A percentile compares a stretch with the other conserved stretches of the same genome.
These are phyloP conservation scores for Phoeniculus purpureus DNA, from an alignment of 2,797 vertebrate species.

Conservation along the genomic window DNA sequence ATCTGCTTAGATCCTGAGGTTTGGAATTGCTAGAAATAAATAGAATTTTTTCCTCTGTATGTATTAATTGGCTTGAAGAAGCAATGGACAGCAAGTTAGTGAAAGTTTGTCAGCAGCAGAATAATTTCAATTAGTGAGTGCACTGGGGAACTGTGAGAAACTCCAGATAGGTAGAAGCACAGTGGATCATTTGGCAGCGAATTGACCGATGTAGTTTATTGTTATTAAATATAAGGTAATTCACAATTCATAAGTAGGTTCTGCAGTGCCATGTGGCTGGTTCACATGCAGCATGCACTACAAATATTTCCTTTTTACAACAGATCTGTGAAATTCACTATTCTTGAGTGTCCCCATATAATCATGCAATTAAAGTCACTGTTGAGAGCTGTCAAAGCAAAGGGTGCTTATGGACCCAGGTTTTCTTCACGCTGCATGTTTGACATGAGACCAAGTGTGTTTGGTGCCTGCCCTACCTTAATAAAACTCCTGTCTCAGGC, in stretches of 20 bases:
- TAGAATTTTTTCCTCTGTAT: background rate
- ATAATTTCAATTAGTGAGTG: constrained; percentile 59
- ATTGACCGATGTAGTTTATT: constrained; percentile 33
- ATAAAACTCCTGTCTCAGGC: background rate
- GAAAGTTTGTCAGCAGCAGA: constrained; percentile 43
- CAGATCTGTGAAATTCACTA: background rate
- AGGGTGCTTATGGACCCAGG: background rate
- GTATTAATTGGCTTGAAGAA: constrained; percentile 37
- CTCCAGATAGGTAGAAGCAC: constrained; percentile 24
- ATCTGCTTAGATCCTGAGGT: background rate
- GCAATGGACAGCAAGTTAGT: background rate
- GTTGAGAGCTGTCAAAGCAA: background rate
- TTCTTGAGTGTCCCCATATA: background rate
- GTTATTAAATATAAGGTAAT: constrained; percentile 48
- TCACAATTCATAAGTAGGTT: constrained; percentile 24
- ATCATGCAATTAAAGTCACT: background rate
- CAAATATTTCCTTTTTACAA: background rate
- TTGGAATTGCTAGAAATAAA: background rate
- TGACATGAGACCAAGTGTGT: background rate
- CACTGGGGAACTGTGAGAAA: constrained; percentile 45
- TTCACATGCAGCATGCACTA: background rate
- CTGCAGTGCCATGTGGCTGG: constrained; percentile 5
- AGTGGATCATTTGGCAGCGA: constrained; percentile 37
- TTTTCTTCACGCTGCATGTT: background rate
- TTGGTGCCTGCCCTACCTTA: background rate